Percentiles rank a stretch among this genome's conserved stretches.
These are phyloP conservation scores for Zaprionus ornatus DNA, from an alignment of 1,140 invertebrate species.

Conservation along the genomic window DNA sequence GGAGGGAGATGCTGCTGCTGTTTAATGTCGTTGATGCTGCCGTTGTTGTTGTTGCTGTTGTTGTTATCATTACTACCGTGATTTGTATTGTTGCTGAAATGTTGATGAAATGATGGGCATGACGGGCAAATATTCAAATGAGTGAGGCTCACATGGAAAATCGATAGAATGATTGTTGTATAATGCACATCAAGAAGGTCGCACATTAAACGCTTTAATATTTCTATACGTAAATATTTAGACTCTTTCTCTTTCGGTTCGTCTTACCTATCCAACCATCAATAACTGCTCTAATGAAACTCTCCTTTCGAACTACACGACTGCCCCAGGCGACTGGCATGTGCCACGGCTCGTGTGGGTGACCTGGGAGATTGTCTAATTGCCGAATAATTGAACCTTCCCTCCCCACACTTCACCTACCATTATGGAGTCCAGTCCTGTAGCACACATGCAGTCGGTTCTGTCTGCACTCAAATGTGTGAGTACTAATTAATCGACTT, in stretches of 20 bases:
- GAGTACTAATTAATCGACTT: slow-evolving; percentile 76
- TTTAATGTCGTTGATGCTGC: slow-evolving; percentile 43
- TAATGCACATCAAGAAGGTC: slow-evolving; percentile 72
- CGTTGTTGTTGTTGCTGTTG: slow-evolving; percentile 44
- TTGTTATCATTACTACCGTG: slow-evolving; percentile 77
- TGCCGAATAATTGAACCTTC: slow-evolving; percentile 71
- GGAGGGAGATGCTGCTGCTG: slow-evolving; percentile 34
- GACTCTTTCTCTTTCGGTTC: slow-evolving; percentile 28
- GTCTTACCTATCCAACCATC: neutral
- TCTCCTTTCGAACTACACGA: slow-evolving; percentile 10
- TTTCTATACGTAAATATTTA: slow-evolving; percentile 68
- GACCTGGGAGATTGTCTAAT: slow-evolving; percentile 51
- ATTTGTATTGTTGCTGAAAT: slow-evolving; percentile 64
- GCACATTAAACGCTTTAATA: slow-evolving; percentile 78
- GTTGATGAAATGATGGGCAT: slow-evolving; percentile 65
- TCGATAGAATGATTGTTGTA: slow-evolving; percentile 81
- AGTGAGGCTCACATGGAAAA: slow-evolving; percentile 66
- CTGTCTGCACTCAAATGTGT: neutral
- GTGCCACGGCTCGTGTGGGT: slow-evolving; percentile 17
- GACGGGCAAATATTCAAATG: slow-evolving; percentile 76
- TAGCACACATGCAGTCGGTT: neutral
- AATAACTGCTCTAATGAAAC: slow-evolving; percentile 17
- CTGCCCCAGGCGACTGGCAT: slow-evolving; percentile 39
- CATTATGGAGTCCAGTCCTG: neutral
- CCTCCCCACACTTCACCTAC: slow-evolving; percentile 12